Conservation (phyloP, 2,797 vertebrate genomes). For the Pantherophis alleghaniensis region DNA sequence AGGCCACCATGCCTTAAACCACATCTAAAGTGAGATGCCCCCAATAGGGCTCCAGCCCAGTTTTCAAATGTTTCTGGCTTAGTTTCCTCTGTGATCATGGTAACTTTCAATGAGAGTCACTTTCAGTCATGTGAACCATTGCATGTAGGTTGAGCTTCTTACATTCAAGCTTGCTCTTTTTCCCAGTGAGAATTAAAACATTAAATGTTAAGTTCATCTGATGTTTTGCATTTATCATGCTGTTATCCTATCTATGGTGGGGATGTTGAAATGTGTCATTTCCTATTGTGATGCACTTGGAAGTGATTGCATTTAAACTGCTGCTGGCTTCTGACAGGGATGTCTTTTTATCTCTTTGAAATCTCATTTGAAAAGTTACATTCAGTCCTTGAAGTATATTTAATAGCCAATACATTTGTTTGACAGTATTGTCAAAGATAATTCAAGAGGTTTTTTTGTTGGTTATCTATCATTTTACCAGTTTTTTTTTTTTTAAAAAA, state of each 20-base stretch:
- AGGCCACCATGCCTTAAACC: background rate
- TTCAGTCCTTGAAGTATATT: slow-evolving; percentile 53
- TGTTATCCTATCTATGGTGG: slow-evolving; percentile 43
- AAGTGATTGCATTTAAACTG: slow-evolving; percentile 52
- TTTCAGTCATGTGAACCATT: background rate
- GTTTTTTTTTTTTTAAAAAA: background rate
- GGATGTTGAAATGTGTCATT: slow-evolving; percentile 40
- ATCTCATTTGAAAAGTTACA: slow-evolving; percentile 52
- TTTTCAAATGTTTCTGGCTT: background rate
- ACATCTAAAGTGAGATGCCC: background rate
- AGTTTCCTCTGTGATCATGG: background rate
- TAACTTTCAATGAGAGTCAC: background rate
- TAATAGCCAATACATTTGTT: slow-evolving; percentile 59
- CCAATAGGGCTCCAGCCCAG: background rate
- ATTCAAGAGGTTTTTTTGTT: slow-evolving; percentile 42
- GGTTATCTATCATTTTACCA: slow-evolving; percentile 43
- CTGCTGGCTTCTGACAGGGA: slow-evolving; percentile 49
- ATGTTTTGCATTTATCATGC: background rate
- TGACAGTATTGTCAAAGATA: slow-evolving; percentile 51
- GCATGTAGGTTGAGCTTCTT: background rate
- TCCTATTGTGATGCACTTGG: slow-evolving; percentile 41
- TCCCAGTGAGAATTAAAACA: background rate
- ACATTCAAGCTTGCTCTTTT: background rate
- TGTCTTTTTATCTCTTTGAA: slow-evolving; percentile 57
- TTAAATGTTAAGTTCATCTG: slow-evolving; percentile 8